These are phyloP conservation scores for Cistogaster globosa DNA, from an alignment of 2,888 invertebrate genomes.

Conservation along the genomic window DNA sequence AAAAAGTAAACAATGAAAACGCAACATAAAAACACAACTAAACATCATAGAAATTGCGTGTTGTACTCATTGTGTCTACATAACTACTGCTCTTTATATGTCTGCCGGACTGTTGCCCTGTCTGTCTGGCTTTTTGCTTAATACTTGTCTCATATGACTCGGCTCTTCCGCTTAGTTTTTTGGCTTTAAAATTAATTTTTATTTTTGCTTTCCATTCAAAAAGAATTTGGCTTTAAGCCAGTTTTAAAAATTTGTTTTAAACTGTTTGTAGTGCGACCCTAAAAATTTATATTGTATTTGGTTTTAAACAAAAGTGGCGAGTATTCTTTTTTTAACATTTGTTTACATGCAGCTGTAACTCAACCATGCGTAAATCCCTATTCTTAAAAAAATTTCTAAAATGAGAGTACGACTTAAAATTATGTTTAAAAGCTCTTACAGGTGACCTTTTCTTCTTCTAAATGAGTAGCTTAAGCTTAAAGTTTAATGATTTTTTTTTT, in stretches of 20 bases:
- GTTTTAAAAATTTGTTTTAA: slow-evolving; percentile 24
- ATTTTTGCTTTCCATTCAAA: background rate
- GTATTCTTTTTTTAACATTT: slow-evolving; percentile 21
- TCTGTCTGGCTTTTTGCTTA: slow-evolving; percentile 2
- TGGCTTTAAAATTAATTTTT: slow-evolving; percentile 15
- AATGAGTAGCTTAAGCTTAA: too few species aligned
- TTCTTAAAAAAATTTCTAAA: slow-evolving; percentile 8
- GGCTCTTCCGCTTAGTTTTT: slow-evolving; percentile 40
- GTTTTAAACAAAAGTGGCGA: slow-evolving; percentile 41
- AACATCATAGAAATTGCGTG: slow-evolving; percentile 56
- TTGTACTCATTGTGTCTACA: slow-evolving; percentile 39
- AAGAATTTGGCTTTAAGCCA: slow-evolving; percentile 54
- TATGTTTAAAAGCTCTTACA: slow-evolving; percentile 30
- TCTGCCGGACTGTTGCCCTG: too few species aligned
- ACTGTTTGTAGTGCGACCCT: slow-evolving; percentile 38
- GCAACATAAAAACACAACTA: slow-evolving; percentile 52
- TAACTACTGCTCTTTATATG: background rate
- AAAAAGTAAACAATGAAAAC: background rate
- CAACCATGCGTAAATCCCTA: slow-evolving; percentile 73
- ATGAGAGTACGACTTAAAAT: background rate
- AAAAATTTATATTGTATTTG: slow-evolving; percentile 16
- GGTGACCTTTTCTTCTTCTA: slow-evolving; percentile 40
- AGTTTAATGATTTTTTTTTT: background rate
- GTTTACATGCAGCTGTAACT: slow-evolving; percentile 42
- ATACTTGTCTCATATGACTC: slow-evolving; percentile 31